phyloP scores from a whole-genome alignment of 2,797 vertebrate species.

The Coluber constrictor region DNA sequence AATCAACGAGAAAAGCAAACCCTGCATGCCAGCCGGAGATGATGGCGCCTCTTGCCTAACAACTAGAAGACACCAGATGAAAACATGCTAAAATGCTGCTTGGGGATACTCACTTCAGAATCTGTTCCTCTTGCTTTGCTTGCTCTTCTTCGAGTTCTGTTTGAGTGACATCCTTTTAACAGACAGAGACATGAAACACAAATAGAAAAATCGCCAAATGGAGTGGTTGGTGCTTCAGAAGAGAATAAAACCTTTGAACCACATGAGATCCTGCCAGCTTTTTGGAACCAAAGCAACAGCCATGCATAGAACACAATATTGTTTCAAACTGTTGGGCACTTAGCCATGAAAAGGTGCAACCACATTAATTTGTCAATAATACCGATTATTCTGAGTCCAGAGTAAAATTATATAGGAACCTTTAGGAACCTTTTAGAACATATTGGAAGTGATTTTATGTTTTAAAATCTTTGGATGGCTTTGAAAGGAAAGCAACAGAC shows the following conservation, averaged over 20 bases:
- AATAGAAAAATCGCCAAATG: not conserved
- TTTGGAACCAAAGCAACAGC: not conserved
- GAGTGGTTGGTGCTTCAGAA: not conserved
- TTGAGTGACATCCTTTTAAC: slow-evolving; percentile 87
- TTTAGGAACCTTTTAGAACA: not conserved
- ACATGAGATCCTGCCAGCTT: not conserved
- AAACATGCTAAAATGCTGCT: not conserved
- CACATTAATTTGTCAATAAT: not conserved
- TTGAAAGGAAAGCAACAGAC: too few relatives aligned
- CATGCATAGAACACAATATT: not conserved
- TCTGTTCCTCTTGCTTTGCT: slow-evolving; percentile 87
- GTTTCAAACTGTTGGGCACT: not conserved
- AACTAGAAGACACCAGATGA: too few relatives aligned
- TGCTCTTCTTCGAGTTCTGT: slow-evolving; percentile 85
- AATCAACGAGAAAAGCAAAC: not conserved
- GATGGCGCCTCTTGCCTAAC: not conserved
- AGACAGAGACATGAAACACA: slow-evolving; percentile 13
- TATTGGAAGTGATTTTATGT: not conserved
- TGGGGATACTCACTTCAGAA: slow-evolving; percentile 82
- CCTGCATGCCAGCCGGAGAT: too few relatives aligned
- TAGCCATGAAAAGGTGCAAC: not conserved
- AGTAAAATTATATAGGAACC: not conserved
- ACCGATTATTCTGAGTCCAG: not conserved
- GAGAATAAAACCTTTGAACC: not conserved
- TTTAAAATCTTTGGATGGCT: not conserved